Evolutionary conservation across 2,113 vertebrate genomes (phyloP), one percentile per base, ranked within the genome.

Genomic region (Trichomycterus rosablanca): DNA sequence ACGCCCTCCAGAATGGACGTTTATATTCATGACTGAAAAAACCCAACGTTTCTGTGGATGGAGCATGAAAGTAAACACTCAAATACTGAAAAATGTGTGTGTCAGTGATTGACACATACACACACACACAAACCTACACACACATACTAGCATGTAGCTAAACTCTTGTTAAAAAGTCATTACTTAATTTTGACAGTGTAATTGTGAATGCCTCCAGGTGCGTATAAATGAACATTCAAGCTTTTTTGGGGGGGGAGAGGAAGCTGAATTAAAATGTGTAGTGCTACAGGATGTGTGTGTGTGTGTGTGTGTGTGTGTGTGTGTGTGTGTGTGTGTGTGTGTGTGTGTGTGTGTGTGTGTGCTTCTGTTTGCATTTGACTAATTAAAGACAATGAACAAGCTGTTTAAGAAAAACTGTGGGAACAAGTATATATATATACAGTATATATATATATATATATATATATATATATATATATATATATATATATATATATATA

Each of bases 151-250:
- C 93, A 93, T 84, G 87, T 89, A 91, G 91, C 92, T 91, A 90
- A 81, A 80, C 89, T 93, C 89, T 92, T 90, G 91, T 95, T 95
- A 93, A 94, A 95, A 97, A 93, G 92, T 91, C 91, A 97, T 96
- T 95, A 91, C 94, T 93, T 93, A 95, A 96, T 95, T 96, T 89
- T 95, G 94, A 97, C 94, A 97, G 95, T 97, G 95, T 97, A 97
- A 98, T 98, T 95, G 93, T 84, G 85, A 84, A 65, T 76, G 74
- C 87, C 74, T 80, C 23, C 40, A 74, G 70, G 81, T 63, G 81
- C 69, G 67, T 81, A 74, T 79, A 83, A 84, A 82, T 76, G 76
- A 81, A 78, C 76, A 79, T 81, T 76, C 76, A 77, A 83, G 73
- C 66, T 65, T 54, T 74, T 74, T 74, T 15, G 74, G 65, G 39